Evolutionary conservation across 2,797 vertebrate genomes (phyloP), one percentile per base, ranked within the genome.

Genomic region (Ibycter americanus): DNA sequence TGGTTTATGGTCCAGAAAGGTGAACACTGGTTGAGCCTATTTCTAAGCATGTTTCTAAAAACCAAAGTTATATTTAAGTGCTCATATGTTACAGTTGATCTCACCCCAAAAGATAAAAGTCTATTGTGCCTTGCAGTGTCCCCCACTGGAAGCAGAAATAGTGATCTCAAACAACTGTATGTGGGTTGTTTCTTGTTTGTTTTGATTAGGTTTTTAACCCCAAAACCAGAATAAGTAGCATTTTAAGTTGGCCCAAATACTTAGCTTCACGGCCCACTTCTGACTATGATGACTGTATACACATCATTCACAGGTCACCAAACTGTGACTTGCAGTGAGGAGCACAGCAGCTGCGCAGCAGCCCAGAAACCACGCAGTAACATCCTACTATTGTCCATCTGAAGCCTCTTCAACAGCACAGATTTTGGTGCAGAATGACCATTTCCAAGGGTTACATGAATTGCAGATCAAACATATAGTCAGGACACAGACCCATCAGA

Each of bases 221-320:
- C 49, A 86, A 71, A 88, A 90, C 2, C 14, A 12, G 55, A 93
- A 29, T 34, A 73, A 96, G 55, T 36, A 89, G 76, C 84, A 83
- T 95, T 93, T 80, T 65, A 96, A 91, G 46, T 42, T 87, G 62
- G 73, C 61, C 76, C 55, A 87, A 86, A 81, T 46, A 81, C 51
- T 29, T 58, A 49, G 49, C 66, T 95, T 84, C 67, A 71, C 29
- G 61, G 77, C 51, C 55, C 49, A 70, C 83, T 96, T 96, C 51
- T 63, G 63, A 40, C 79, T 67, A 42, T 0, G 8, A 29, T 47
- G 61, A 38, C 9, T 10, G 5, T 4, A 44, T 36, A 70, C 34
- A 9, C 61, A 23, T 71, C 44, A 4, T 19, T 90, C 71, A 87
- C 25, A 72, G 89, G 89, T 82, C 73, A 83, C 8, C 8, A n/a